phyloP scores from a whole-genome alignment of 2,113 vertebrate species.

The Anser brachyrhynchus region DNA sequence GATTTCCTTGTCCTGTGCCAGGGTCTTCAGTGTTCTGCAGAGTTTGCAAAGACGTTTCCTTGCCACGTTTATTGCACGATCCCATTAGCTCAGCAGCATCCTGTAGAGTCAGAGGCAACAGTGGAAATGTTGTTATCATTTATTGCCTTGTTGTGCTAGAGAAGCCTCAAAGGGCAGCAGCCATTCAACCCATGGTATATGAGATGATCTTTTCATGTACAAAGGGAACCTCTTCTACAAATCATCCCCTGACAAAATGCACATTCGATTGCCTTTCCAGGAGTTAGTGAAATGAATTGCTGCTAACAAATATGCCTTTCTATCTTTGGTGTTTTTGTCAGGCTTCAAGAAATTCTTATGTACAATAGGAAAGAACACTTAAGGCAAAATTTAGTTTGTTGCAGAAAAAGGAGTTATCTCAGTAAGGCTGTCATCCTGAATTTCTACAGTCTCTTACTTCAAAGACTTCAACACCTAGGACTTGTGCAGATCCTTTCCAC shows the following conservation, averaged over 20 bases:
- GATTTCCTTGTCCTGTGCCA: neutral
- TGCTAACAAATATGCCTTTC: neutral
- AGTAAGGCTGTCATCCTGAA: neutral
- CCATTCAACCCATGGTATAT: neutral
- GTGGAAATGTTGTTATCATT: neutral
- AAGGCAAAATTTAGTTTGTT: neutral
- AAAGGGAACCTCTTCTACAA: neutral
- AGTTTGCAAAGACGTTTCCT: neutral
- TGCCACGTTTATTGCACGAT: neutral
- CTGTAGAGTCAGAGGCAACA: slow-evolving; percentile 27
- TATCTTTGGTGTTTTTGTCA: neutral
- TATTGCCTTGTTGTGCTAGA: neutral
- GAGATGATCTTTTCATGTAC: neutral
- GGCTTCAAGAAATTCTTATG: neutral
- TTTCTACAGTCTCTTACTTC: neutral
- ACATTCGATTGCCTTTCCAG: neutral
- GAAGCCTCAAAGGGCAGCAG: neutral
- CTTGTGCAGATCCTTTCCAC: neutral
- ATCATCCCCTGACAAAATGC: neutral
- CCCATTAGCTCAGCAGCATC: slow-evolving; percentile 46
- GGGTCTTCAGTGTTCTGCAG: neutral
- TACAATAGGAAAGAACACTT: neutral
- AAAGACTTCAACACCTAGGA: neutral
- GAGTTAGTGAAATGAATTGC: neutral
- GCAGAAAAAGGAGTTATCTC: neutral